Evolutionary conservation across 2,888 invertebrate genomes (phyloP).

Genomic region (Limnephilus marmoratus): DNA sequence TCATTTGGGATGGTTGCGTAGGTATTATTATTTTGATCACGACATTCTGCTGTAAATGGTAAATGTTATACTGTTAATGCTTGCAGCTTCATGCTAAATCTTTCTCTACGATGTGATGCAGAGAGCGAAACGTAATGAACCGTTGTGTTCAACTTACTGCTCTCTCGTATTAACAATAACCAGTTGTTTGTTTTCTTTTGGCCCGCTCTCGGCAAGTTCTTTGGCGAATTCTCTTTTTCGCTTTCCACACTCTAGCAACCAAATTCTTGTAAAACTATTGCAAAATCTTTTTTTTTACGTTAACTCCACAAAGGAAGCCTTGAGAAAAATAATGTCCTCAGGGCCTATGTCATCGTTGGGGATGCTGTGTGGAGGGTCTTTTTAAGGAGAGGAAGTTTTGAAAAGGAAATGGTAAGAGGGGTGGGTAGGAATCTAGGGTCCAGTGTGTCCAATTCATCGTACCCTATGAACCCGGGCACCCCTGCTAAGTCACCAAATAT

Average conservation of each 20-base stretch:
- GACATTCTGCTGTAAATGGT: background rate
- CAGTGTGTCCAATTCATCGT: no score
- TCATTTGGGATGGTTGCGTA: constrained; percentile 18
- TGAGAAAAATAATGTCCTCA: no score
- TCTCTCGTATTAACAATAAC: constrained; percentile 2
- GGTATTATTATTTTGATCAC: background rate
- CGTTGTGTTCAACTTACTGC: background rate
- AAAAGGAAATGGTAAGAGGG: no score
- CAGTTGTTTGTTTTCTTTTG: background rate
- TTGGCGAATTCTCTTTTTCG: background rate
- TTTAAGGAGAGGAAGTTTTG: no score
- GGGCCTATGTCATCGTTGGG: no score
- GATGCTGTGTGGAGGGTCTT: no score
- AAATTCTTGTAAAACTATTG: background rate
- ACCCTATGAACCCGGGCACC: no score
- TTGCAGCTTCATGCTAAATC: background rate
- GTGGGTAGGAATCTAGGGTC: no score
- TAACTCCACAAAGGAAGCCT: no score
- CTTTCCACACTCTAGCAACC: background rate
- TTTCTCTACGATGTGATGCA: background rate
- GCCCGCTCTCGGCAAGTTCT: background rate
- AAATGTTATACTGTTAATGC: background rate
- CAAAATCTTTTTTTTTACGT: background rate
- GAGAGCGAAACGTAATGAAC: background rate
- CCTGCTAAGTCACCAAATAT: no score